Evolutionary conservation across 2,113 vertebrate species (phyloP), one percentile per base, ranked within the genome.

Genomic region (Nothobranchius kuhntae): DNA sequence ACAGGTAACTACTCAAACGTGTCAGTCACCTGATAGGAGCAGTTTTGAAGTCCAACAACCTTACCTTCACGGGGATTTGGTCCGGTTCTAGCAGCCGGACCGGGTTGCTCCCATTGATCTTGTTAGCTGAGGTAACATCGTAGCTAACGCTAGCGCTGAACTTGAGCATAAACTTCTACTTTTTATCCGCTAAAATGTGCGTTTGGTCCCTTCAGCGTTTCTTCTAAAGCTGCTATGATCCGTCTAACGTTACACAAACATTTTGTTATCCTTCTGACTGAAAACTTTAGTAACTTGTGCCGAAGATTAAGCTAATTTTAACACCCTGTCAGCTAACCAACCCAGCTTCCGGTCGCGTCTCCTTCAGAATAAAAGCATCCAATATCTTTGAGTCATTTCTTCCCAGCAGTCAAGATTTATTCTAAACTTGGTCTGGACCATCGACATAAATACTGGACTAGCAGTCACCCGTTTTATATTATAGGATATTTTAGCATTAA

Each of bases 41-140:
- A 13, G 44, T 21, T 21, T 24, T 44, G 6, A 59, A 24, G 30
- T 4, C 30, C 36, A 50, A n/a, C 38, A n/a, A 7, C 6, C 57
- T 62, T 35, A 42, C 68, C 68, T 63, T 62, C 13, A 62, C 35
- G 14, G 58, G n/a, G 35, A 12, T 15, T 7, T 12, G 30, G 15
- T 44, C 12, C 58, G 0, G 44, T 26, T 65, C 21, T 38, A 13
- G 9, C 24, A 7, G 50, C 15, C n/a, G 38, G 24, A 50, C 21
- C 68, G 38, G 17, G 9, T 13, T 12, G 15, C 12, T 36, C 21
- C 58, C 68, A 70, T 70, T 1, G 58, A 54, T n/a, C 13, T 0
- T 46, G n/a, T 38, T 36, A 61, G 42, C 58, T 24, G 9, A 11
- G 35, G 13, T 65, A 65, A 51, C 62, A 6, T 36, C 35, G 30